These are phyloP conservation scores for Ostrea denselamellosa DNA, from an alignment of 1,140 invertebrate genomes.

Conservation along the genomic window DNA sequence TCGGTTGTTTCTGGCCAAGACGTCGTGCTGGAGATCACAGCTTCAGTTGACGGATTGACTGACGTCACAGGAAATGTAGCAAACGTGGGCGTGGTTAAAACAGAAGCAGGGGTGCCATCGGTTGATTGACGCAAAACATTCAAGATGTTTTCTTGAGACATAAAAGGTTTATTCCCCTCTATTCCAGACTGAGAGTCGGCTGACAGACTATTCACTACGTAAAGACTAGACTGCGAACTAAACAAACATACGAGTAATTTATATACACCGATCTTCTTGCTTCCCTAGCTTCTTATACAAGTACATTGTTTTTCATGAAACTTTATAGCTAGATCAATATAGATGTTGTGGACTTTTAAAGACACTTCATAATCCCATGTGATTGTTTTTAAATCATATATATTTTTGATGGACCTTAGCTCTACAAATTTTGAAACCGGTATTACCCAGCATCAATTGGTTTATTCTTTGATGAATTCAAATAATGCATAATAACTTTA, in stretches of 20 bases:
- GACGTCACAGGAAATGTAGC: constrained; percentile 51
- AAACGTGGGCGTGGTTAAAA: constrained; percentile 46
- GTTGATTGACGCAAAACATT: constrained; percentile 41
- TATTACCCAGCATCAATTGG: too few species aligned
- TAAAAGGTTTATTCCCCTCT: constrained; percentile 45
- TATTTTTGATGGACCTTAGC: background rate
- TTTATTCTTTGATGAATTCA: too few species aligned
- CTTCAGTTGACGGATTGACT: constrained; percentile 39
- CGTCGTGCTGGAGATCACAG: constrained; percentile 16
- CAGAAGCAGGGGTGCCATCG: constrained; percentile 50
- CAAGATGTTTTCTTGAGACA: constrained; percentile 45
- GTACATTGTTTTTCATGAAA: background rate
- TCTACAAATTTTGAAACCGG: background rate
- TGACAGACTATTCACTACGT: constrained; percentile 43
- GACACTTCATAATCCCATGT: background rate
- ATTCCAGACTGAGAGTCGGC: constrained; percentile 52
- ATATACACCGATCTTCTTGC: background rate
- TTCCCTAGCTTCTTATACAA: background rate
- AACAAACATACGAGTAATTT: background rate
- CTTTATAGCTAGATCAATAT: background rate
- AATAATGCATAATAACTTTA: too few species aligned
- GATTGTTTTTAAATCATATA: background rate
- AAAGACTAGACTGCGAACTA: constrained; percentile 50
- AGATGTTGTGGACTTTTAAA: background rate
- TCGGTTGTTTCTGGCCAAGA: constrained; percentile 50